These are phyloP conservation scores for Aphelinus atriplicis DNA, from an alignment of 1,140 invertebrate species.

Conservation along the genomic window DNA sequence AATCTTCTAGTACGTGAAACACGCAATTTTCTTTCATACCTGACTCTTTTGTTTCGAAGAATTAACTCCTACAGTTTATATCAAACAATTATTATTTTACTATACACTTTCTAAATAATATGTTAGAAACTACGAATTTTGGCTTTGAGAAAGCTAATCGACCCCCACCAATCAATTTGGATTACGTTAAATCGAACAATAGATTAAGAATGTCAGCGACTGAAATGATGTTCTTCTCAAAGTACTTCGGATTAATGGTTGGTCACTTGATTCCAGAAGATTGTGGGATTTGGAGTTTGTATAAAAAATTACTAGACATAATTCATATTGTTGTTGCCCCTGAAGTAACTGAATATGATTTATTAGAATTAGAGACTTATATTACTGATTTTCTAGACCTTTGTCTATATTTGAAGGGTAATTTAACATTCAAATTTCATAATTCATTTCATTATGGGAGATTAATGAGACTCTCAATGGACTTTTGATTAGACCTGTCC, in stretches of 20 bases:
- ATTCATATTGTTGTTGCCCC: slow-evolving; percentile 27
- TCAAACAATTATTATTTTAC: slow-evolving; percentile 1
- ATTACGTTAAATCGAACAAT: slow-evolving; percentile 35
- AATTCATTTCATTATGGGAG: slow-evolving; percentile 18
- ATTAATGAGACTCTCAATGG: slow-evolving; percentile 1
- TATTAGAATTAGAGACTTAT: background rate
- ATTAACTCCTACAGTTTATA: background rate
- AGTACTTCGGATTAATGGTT: slow-evolving; percentile 46
- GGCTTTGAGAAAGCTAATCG: slow-evolving; percentile 6
- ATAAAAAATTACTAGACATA: slow-evolving; percentile 39
- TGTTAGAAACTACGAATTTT: slow-evolving; percentile 13
- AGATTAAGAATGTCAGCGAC: slow-evolving; percentile 42
- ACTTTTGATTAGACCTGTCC: slow-evolving; percentile 5
- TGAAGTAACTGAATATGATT: background rate
- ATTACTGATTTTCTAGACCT: background rate
- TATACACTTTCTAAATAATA: slow-evolving; percentile 17
- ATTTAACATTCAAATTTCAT: slow-evolving; percentile 28
- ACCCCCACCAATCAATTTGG: background rate
- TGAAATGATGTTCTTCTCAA: slow-evolving; percentile 45
- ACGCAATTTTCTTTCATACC: slow-evolving; percentile 31
- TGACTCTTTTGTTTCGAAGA: background rate
- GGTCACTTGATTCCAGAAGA: slow-evolving; percentile 42
- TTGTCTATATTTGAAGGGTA: slow-evolving; percentile 22
- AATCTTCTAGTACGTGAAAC: slow-evolving; percentile 25
- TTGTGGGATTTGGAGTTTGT: slow-evolving; percentile 41